phyloP scores from a whole-genome alignment of 2,113 vertebrate genomes.

The Scytalopus superciliaris region DNA sequence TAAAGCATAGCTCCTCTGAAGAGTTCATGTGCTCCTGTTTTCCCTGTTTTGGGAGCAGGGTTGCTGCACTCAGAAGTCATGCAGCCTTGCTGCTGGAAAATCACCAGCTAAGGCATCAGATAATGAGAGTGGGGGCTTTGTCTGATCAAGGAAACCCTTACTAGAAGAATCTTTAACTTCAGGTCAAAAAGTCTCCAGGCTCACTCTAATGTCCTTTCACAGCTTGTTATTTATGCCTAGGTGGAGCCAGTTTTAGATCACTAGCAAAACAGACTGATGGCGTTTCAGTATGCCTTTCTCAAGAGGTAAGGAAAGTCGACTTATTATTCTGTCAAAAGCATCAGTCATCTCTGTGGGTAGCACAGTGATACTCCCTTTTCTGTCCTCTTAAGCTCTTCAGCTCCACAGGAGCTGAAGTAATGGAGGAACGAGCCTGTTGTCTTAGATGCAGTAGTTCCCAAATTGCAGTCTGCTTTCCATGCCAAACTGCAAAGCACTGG shows the following conservation, averaged over 20 bases:
- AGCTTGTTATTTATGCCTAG: neutral
- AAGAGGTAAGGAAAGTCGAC: neutral
- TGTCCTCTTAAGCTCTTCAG: neutral
- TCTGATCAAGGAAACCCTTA: neutral
- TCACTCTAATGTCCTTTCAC: neutral
- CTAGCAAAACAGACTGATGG: neutral
- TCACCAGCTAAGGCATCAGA: neutral
- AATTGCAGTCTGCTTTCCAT: neutral
- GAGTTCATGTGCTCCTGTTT: fast-evolving
- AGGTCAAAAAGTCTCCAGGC: neutral
- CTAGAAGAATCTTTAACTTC: neutral
- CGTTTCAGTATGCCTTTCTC: neutral
- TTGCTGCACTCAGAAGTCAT: neutral
- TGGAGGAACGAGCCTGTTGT: neutral
- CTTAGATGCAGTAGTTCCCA: neutral
- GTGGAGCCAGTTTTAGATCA: neutral
- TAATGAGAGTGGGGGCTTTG: neutral
- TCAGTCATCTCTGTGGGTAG: neutral
- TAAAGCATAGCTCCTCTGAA: neutral
- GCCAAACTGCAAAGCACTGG: neutral
- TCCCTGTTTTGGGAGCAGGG: neutral
- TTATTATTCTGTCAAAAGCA: neutral
- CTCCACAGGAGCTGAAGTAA: neutral
- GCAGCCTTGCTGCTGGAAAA: neutral
- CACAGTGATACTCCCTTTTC: neutral